Evolutionary conservation across 1,140 invertebrate genomes (phyloP).

Genomic region (Drosophila insularis): DNA sequence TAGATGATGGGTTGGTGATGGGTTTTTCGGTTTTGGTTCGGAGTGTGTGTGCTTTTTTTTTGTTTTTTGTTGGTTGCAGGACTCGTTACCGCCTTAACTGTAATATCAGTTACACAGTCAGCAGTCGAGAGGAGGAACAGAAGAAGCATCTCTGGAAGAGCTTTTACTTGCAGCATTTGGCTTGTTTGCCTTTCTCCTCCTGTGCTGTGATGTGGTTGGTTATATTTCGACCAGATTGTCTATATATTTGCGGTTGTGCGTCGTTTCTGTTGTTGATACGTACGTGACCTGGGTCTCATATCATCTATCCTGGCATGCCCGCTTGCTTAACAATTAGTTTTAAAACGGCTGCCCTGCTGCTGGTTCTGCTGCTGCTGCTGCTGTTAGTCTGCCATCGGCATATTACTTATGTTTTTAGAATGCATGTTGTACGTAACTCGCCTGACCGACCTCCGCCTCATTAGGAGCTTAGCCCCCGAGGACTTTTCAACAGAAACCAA

Average conservation of each 20-base stretch:
- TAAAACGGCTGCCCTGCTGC: slow-evolving; percentile 51
- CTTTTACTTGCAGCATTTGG: slow-evolving; percentile 36
- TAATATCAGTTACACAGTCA: slow-evolving; percentile 72
- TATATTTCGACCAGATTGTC: slow-evolving; percentile 74
- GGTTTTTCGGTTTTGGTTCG: slow-evolving; percentile 11
- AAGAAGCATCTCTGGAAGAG: slow-evolving; percentile 38
- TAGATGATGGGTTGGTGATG: slow-evolving; percentile 47
- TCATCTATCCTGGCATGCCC: slow-evolving; percentile 50
- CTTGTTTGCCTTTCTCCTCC: slow-evolving; percentile 26
- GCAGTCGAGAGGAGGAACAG: slow-evolving; percentile 20
- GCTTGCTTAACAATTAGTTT: slow-evolving; percentile 79
- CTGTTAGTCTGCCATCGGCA: slow-evolving; percentile 14
- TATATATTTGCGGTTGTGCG: slow-evolving; percentile 72
- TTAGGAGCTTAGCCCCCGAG: slow-evolving; percentile 8
- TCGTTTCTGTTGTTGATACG: slow-evolving; percentile 60
- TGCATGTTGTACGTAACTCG: slow-evolving; percentile 8
- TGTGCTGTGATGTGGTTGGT: slow-evolving; percentile 27
- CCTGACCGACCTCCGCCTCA: slow-evolving; percentile 6
- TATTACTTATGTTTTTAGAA: slow-evolving; percentile 15
- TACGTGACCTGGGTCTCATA: slow-evolving; percentile 68
- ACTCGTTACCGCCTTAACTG: slow-evolving; percentile 77
- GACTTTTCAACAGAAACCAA: slow-evolving; percentile 7
- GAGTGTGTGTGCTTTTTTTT: not conserved
- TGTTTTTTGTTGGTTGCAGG: slow-evolving; percentile 36
- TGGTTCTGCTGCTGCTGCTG: not conserved